These are phyloP conservation scores for Platygyra sinensis DNA, from an alignment of 64 coral and sea anemone genomes.

Conservation along the genomic window DNA sequence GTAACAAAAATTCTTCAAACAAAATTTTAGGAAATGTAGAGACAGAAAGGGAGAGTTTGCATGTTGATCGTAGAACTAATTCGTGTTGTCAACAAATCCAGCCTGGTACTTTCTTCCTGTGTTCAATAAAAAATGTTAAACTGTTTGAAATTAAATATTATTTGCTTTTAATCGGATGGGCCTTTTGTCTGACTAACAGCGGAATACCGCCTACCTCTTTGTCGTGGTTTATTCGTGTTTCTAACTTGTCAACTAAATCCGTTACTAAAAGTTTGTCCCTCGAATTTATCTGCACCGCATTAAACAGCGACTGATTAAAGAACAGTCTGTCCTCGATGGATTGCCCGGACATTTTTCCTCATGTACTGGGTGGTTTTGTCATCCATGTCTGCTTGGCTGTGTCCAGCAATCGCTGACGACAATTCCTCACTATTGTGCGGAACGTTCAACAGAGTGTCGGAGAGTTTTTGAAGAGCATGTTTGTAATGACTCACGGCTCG, in stretches of 20 bases:
- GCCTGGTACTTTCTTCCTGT: neutral
- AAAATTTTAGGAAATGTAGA: too few relatives aligned
- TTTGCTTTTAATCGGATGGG: neutral
- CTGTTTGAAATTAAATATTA: too few relatives aligned
- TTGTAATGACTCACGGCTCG: conserved; percentile 64
- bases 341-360: conserved; percentile 70
- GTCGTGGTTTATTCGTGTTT: conserved; percentile 78
- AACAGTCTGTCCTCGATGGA: conserved; percentile 79
- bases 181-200: neutral
- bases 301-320: conserved; percentile 80
- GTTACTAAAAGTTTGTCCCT: conserved; percentile 55
- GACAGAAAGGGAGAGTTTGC: too few relatives aligned
- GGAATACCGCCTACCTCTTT: conserved; percentile 58
- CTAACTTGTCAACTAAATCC: conserved; percentile 63
- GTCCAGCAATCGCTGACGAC: neutral
- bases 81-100: too few relatives aligned
- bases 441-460: conserved; percentile 57
- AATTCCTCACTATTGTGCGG: conserved; percentile 47
- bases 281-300: conserved; percentile 63
- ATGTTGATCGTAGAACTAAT: too few relatives aligned
- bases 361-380: conserved; percentile 40
- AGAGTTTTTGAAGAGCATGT: conserved; percentile 56
- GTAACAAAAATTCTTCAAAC: too few relatives aligned
- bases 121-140: neutral
- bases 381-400: conserved; percentile 50